Evolutionary conservation across 2,888 invertebrate genomes (phyloP).

Genomic region (Cryptocephalus moraei): DNA sequence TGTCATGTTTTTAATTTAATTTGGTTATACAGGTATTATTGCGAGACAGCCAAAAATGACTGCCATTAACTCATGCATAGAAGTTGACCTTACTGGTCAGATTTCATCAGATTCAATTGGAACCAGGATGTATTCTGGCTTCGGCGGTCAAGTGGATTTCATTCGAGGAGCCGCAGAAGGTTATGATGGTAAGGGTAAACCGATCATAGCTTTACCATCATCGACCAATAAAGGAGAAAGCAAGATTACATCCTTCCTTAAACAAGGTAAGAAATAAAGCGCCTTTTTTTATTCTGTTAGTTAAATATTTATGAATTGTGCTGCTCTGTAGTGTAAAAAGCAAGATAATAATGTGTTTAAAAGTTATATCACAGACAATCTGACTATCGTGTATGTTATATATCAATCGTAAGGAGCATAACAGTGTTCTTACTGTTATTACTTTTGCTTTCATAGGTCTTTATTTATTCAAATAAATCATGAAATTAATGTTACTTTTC

Average conservation of each 20-base stretch:
- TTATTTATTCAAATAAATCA: background rate
- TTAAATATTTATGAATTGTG: too few relatives aligned
- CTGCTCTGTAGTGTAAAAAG: too few relatives aligned
- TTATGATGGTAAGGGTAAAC: conserved; percentile 77
- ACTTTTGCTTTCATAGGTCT: background rate
- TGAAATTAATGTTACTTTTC: conserved; percentile 1
- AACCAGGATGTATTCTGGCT: conserved; percentile 66
- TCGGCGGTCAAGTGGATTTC: conserved; percentile 92
- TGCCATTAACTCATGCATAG: conserved; percentile 93
- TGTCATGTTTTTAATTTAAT: background rate
- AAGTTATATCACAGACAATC: too few relatives aligned
- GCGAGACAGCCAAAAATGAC: conserved; percentile 84
- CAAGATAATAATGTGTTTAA: too few relatives aligned
- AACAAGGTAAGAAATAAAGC: conserved; percentile 51
- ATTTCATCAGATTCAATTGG: conserved; percentile 91
- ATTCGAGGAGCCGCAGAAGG: conserved; percentile 82
- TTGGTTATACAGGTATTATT: conserved; percentile 47
- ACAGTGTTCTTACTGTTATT: too few relatives aligned
- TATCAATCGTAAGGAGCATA: too few relatives aligned
- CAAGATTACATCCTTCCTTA: conserved; percentile 76
- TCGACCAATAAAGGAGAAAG: conserved; percentile 65
- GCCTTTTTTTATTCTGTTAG: too few relatives aligned
- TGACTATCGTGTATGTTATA: background rate
- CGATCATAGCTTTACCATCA: conserved; percentile 85
- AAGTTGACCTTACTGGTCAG: conserved; percentile 90